Conservation (phyloP, 2,113 vertebrate genomes). For the Orycteropus afer region DNA sequence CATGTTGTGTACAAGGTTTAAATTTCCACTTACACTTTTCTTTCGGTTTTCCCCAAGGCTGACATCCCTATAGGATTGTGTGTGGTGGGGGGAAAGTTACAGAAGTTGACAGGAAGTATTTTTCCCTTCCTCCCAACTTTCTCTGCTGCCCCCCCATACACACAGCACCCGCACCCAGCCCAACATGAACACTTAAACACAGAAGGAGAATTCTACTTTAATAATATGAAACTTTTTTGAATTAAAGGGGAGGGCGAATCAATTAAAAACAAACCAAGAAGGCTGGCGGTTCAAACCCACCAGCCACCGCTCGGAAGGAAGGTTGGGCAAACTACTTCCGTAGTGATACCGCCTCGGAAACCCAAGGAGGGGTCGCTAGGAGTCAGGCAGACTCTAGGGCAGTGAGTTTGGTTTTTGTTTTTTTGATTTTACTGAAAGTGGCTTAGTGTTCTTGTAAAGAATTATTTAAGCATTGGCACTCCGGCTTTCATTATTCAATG, state of each 20-base stretch:
- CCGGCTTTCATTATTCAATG: conserved; percentile 73
- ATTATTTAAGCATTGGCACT: conserved; percentile 64
- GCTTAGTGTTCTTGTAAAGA: conserved; percentile 65
- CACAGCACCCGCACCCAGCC: neutral
- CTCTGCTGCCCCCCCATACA: neutral
- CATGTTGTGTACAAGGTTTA: conserved; percentile 22
- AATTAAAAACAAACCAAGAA: conserved; percentile 81
- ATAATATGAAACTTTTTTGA: conserved; percentile 66
- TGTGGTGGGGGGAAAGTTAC: neutral
- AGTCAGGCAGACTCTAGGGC: too few relatives aligned
- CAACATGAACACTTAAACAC: neutral
- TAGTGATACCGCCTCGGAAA: too few relatives aligned
- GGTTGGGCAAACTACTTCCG: too few relatives aligned
- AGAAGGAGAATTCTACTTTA: conserved; percentile 35
- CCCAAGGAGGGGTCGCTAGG: too few relatives aligned
- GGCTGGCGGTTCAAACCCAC: too few relatives aligned
- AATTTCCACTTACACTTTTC: conserved; percentile 43
- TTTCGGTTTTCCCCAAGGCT: neutral
- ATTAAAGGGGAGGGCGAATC: conserved; percentile 53
- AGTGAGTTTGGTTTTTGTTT: too few relatives aligned
- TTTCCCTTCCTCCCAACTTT: neutral
- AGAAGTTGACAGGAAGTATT: neutral
- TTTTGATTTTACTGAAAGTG: conserved; percentile 71
- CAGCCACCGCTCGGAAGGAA: too few relatives aligned
- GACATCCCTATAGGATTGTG: neutral